Conservation (phyloP, 1,140 invertebrate species). For the Drosophila nannoptera region DNA sequence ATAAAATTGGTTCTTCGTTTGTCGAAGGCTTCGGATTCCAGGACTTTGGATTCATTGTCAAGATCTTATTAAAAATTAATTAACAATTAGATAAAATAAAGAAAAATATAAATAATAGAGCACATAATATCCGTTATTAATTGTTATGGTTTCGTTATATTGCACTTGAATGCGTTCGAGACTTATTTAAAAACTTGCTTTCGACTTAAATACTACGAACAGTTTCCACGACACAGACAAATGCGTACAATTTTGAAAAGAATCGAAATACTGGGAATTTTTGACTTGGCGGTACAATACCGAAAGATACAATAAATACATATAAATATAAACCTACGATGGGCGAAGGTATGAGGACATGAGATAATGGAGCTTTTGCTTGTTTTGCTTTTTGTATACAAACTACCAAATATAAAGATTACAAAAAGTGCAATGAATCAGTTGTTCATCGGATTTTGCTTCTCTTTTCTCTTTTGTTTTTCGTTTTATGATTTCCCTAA, state of each 20-base stretch:
- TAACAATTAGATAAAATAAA: constrained; percentile 65
- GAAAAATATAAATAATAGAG: constrained; percentile 41
- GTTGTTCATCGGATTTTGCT: constrained; percentile 32
- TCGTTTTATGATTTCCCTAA: constrained; percentile 42
- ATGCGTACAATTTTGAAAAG: constrained; percentile 30
- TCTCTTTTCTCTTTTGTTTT: constrained; percentile 6
- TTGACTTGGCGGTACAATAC: constrained; percentile 26
- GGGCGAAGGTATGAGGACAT: constrained; percentile 8
- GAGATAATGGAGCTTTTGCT: constrained; percentile 1
- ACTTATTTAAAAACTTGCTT: constrained; percentile 46
- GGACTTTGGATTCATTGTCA: constrained; percentile 51
- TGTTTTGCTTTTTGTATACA: constrained; percentile 55
- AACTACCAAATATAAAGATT: constrained; percentile 72
- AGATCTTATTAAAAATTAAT: constrained; percentile 75
- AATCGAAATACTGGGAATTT: constrained; percentile 56
- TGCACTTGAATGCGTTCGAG: constrained; percentile 63
- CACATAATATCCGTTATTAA: constrained; percentile 58
- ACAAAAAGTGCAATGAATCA: constrained; percentile 55
- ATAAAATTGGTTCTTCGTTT: constrained; percentile 41
- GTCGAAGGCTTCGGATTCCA: constrained; percentile 30
- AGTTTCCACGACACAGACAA: constrained; percentile 34
- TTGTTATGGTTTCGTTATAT: constrained; percentile 51
- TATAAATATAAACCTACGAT: constrained; percentile 46
- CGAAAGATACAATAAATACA: constrained; percentile 51
- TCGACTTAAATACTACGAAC: constrained; percentile 39